A percentile compares a stretch with the other conserved stretches of the same genome.
Evolutionary conservation across 2,888 invertebrate species (phyloP).

Genomic region (Quadriops clusia): DNA sequence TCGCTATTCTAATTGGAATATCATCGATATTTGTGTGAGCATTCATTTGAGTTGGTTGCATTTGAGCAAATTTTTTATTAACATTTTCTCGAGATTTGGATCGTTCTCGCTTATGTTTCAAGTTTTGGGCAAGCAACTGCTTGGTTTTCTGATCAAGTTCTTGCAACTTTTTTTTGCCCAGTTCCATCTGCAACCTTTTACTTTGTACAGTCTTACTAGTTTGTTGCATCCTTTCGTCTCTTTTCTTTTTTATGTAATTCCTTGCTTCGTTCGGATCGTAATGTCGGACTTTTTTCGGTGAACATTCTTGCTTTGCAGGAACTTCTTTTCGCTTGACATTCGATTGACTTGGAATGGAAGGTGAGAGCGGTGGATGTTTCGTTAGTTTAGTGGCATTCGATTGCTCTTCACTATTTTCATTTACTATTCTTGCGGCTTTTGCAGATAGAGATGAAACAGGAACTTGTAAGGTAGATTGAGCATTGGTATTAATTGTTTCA

Average conservation of each 20-base stretch:
- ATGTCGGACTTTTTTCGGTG: conserved; percentile 19
- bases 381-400: conserved; percentile 3
- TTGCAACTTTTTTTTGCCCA: conserved; percentile 28
- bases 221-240: conserved; percentile 32
- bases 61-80: not conserved
- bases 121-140: conserved; percentile 36
- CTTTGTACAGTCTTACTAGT: conserved; percentile 24
- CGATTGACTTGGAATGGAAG: not conserved
- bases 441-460: no score
- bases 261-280: conserved; percentile 43
- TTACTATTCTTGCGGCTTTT: not conserved
- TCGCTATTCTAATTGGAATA: conserved; percentile 5
- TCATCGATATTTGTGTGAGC: conserved; percentile 8
- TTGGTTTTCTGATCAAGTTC: conserved; percentile 36
- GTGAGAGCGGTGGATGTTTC: not conserved
- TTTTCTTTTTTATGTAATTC: conserved; percentile 43
- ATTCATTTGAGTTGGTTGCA: not conserved
- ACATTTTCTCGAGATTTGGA: conserved; percentile 23
- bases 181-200: conserved; percentile 9
- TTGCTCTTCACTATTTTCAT: conserved; percentile 7
- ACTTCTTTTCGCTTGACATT: not conserved
- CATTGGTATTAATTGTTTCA: no score
- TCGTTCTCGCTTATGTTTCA: conserved; percentile 26
- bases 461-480: no score
- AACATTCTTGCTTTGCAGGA: conserved; percentile 9